Conservation (phyloP, 2,113 vertebrate genomes). For the Bubo blakistoni region DNA sequence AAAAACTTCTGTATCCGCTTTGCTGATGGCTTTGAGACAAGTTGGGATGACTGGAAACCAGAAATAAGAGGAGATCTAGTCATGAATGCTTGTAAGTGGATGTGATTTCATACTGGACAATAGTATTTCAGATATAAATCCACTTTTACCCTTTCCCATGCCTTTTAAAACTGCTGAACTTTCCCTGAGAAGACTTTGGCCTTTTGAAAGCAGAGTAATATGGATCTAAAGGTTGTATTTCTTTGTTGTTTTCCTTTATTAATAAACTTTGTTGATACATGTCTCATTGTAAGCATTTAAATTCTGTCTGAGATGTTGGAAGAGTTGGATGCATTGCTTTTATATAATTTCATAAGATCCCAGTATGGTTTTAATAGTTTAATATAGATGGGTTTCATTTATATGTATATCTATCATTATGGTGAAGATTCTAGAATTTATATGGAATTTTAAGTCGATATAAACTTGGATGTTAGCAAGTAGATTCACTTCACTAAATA, state of each 20-base stretch:
- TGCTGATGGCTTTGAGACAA: conserved; percentile 96
- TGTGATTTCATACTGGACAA: not conserved
- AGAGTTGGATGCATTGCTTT: not conserved
- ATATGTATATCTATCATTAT: not conserved
- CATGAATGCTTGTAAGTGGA: conserved; percentile 95
- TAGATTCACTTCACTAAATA: not conserved
- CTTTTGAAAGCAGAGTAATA: not conserved
- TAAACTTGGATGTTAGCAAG: not conserved
- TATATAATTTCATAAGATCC: not conserved
- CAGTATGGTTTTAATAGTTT: not conserved
- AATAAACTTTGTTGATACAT: not conserved
- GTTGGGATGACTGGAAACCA: conserved; percentile 99
- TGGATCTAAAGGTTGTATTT: not conserved
- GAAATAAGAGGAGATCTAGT: conserved; percentile 90
- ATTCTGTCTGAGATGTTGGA: not conserved
- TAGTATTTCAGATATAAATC: not conserved
- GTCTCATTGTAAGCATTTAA: not conserved
- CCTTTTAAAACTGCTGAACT: not conserved
- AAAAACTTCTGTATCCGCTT: conserved; percentile 99
- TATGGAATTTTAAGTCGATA: not conserved
- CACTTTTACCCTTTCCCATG: not conserved
- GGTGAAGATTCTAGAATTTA: not conserved
- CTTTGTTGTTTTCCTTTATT: not conserved
- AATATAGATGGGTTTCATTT: not conserved
- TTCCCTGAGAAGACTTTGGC: not conserved